These are phyloP conservation scores for Perca schrenkii DNA, from an alignment of 2,113 vertebrate species.

Conservation along the genomic window DNA sequence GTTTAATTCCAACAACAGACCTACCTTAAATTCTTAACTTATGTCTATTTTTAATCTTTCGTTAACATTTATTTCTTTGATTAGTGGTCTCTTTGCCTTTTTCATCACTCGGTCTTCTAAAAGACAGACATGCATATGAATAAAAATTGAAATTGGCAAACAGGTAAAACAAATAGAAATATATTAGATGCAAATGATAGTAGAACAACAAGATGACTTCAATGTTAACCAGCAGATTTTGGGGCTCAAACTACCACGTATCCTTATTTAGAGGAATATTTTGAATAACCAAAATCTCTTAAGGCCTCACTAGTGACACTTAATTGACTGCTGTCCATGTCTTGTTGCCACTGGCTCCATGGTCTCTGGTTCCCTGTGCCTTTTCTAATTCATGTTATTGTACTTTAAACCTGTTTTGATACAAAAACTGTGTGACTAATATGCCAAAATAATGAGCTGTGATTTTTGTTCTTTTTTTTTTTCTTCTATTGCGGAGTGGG, in stretches of 20 bases:
- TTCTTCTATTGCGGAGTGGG: constrained; percentile 60
- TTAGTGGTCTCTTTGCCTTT: not conserved
- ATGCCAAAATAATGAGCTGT: constrained; percentile 76
- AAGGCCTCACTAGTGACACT: constrained; percentile 33
- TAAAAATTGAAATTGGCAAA: not conserved
- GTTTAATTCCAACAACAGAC: not conserved
- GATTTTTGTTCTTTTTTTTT: constrained; percentile 54
- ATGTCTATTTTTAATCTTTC: not conserved
- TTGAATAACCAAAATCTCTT: constrained; percentile 9
- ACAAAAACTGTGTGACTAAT: constrained; percentile 83
- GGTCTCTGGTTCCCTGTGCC: constrained; percentile 90
- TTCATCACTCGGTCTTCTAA: not conserved
- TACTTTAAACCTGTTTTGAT: constrained; percentile 83
- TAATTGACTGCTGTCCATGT: constrained; percentile 18
- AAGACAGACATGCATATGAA: not conserved
- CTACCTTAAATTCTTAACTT: not conserved
- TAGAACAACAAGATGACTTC: not conserved
- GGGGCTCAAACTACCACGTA: constrained; percentile 24
- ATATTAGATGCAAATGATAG: not conserved
- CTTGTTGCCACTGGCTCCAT: constrained; percentile 70
- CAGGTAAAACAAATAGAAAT: not conserved
- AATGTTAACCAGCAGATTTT: constrained; percentile 19
- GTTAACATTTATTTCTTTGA: not conserved
- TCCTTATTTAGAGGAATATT: constrained; percentile 4
- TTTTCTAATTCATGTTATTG: constrained; percentile 89